Evolutionary conservation across 2,113 vertebrate genomes (phyloP), one percentile per base, ranked within the genome.

Genomic region (Rissa tridactyla): DNA sequence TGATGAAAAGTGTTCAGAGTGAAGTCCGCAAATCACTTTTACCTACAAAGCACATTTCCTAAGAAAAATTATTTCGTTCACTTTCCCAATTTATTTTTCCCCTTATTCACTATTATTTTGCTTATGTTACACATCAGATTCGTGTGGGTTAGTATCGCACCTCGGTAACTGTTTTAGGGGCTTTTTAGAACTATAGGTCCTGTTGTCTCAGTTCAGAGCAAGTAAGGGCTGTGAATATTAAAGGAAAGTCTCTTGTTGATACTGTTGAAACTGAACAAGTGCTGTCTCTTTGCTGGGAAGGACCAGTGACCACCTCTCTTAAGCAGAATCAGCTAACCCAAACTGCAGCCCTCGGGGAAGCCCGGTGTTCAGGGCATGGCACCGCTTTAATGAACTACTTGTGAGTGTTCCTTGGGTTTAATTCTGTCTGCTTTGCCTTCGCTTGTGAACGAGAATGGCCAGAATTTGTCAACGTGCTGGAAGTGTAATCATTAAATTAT

Each of bases 391-490:
- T 87, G 58, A 86, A 72, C n/a, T 81, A 1, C n/a, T 62, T 51
- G 18, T 21, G 65, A 60, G 36, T 44, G 38, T 88, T 84, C 72
- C 44, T 52, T 66, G 32, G 2, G 25, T 72, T 65, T 86, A 26
- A 42, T 88, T 86, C 52, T 11, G 2, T 65, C 54, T 82, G 5
- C 19, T 79, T 86, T 84, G 40, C 66, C 30, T 85, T 30, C 84
- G 46, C 86, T 85, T 69, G 14, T 49, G 60, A 87, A 65, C 82
- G 42, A 30, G 36, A 91, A 82, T 85, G 3, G 1, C 71, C 42
- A 86, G 54, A 90, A 95, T 91, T 89, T 77, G 51, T 82, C 86
- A 88, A 51, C 26, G 32, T 94, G 38, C 86, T 94, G 51, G 54
- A 76, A 78, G 26, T 68, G 32, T 78, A 82, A 84, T 89, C 19